phyloP scores from a whole-genome alignment of 1,140 invertebrate genomes.

The Drosophila orena region DNA sequence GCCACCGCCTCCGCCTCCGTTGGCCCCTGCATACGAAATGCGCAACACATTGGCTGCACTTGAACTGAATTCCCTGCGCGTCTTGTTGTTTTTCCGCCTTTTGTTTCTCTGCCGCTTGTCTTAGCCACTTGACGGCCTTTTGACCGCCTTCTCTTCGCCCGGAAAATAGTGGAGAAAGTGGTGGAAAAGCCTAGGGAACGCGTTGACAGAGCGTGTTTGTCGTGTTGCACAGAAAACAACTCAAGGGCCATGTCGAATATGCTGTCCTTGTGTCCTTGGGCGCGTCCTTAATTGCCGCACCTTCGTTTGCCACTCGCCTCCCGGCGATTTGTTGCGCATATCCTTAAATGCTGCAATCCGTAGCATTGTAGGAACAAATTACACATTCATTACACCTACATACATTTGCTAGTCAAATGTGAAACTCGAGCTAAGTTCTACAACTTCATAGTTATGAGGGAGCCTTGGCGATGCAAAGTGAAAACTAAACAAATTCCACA shows the following conservation, averaged over 20 bases:
- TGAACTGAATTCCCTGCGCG: constrained; percentile 47
- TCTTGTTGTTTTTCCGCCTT: constrained; percentile 21
- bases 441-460: constrained; percentile 6
- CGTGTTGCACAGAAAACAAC: neutral
- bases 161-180: neutral
- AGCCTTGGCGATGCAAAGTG: neutral
- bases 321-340: constrained; percentile 3
- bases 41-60: constrained; percentile 73
- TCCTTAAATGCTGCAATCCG: neutral
- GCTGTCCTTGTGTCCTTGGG: constrained; percentile 41
- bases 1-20: no score
- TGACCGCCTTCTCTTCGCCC: constrained; percentile 44
- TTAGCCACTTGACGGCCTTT: constrained; percentile 70
- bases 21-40: constrained; percentile 59
- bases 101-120: constrained; percentile 27
- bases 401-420: no score
- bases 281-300: constrained; percentile 49
- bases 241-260: constrained; percentile 58
- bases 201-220: no score
- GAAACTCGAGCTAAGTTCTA: neutral
- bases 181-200: neutral
- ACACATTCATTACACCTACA: no score
- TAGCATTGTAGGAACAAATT: no score
- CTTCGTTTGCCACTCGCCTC: constrained; percentile 12
- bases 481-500: constrained; percentile 48